Conservation (phyloP, 2,113 vertebrate species). For the Passer montanus region DNA sequence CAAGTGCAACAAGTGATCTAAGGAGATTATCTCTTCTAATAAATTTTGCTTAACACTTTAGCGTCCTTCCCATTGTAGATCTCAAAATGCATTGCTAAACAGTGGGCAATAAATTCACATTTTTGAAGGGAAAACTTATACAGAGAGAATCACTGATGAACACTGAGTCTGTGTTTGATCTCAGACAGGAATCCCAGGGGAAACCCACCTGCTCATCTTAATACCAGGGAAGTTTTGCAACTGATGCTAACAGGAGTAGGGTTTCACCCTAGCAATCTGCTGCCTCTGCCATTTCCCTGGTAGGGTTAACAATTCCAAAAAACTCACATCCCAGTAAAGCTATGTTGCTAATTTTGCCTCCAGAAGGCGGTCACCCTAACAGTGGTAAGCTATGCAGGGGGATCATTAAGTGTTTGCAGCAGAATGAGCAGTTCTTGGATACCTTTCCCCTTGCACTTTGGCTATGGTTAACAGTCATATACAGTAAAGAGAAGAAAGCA, state of each 20-base stretch:
- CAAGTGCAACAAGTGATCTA: not conserved
- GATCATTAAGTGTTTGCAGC: not conserved
- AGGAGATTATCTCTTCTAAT: not conserved
- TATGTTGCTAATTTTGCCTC: not conserved
- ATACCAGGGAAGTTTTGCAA: not conserved
- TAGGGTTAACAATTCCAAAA: not conserved
- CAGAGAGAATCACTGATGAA: not conserved
- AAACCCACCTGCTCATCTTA: not conserved
- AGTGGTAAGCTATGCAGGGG: not conserved
- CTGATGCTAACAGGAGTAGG: not conserved
- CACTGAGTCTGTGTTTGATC: not conserved
- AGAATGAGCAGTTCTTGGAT: not conserved
- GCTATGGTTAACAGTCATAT: not conserved
- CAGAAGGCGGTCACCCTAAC: not conserved
- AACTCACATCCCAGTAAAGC: not conserved
- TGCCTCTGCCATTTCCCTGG: not conserved
- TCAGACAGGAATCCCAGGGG: not conserved
- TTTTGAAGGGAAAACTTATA: not conserved
- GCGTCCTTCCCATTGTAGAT: not conserved
- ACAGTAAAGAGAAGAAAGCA: not conserved
- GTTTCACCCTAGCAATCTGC: not conserved
- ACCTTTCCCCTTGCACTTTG: not conserved
- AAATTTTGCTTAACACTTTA: not conserved
- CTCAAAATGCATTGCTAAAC: not conserved
- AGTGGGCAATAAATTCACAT: not conserved